These are phyloP conservation scores for Austrolebias charrua DNA, from an alignment of 2,797 vertebrate genomes.

Conservation along the genomic window DNA sequence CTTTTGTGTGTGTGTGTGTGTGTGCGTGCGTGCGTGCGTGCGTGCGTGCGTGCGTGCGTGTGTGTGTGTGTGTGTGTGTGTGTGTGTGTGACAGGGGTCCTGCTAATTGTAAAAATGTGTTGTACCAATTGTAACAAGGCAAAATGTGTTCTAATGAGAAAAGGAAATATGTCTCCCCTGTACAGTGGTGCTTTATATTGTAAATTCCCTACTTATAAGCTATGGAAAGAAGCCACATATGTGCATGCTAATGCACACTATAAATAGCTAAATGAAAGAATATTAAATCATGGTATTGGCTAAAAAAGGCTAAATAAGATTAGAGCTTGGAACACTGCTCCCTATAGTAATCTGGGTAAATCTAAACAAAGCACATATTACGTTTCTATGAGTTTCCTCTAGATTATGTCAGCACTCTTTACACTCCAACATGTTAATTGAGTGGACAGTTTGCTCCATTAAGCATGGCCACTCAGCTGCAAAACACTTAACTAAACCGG, in stretches of 20 bases:
- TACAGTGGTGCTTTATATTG: slow-evolving; percentile 23
- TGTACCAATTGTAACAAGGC: slow-evolving; percentile 40
- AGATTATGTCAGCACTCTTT: slow-evolving; percentile 31
- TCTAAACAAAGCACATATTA: slow-evolving; percentile 39
- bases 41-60: slow-evolving; percentile 28
- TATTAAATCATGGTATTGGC: slow-evolving; percentile 45
- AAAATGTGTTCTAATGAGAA: slow-evolving; percentile 23
- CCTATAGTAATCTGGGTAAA: slow-evolving; percentile 16
- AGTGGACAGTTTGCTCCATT: slow-evolving; percentile 32
- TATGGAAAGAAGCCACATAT: slow-evolving; percentile 33
- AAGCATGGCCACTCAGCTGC: slow-evolving; percentile 40
- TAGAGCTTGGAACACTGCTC: slow-evolving; percentile 27
- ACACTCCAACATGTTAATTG: slow-evolving; percentile 30
- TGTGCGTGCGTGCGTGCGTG: too few species aligned
- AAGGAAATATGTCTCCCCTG: slow-evolving; percentile 16
- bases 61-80: background rate
- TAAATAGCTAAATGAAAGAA: slow-evolving; percentile 31
- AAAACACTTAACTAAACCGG: slow-evolving; percentile 47
- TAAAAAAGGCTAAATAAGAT: slow-evolving; percentile 15
- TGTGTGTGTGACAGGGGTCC: background rate
- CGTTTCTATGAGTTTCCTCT: slow-evolving; percentile 31
- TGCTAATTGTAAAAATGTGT: slow-evolving; percentile 58
- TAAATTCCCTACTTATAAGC: slow-evolving; percentile 40
- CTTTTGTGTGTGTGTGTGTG: slow-evolving; percentile 16
- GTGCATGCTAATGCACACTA: slow-evolving; percentile 37